Evolutionary conservation across 2,113 vertebrate species (phyloP), one percentile per base, ranked within the genome.

Genomic region (Notiomystis cincta): DNA sequence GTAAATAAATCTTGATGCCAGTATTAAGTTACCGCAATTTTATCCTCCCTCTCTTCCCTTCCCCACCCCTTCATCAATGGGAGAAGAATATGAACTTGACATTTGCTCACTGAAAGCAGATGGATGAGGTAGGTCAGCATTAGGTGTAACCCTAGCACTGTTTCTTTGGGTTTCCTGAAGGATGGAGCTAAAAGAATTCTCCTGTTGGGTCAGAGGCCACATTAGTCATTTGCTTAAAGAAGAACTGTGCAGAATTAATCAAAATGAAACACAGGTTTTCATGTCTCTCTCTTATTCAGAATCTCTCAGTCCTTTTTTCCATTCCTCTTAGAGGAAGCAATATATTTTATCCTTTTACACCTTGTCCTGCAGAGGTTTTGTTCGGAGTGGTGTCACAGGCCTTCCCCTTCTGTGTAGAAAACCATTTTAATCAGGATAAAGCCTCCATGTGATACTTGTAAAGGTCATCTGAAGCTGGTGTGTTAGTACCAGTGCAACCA

Each of bases 371-470:
- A 88, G 94, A 98, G 96, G 95, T 97, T 97, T 98, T 97, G 95
- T 97, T 97, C 94, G 57, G 70, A 91, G 91, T 96, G 96, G 96
- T 97, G 97, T 97, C 97, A 96, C 85, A 94, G 96, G 87, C 96
- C 90, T 98, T 97, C 96, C 96, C 91, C 95, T 97, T 96, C 97
- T 93, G 96, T 93, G 96, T 97, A 95, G 57, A 97, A 97, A 98
- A 97, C 93, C 95, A 97, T 98, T 98, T 98, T 98, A 97, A 98
- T 98, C 97, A 97, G 96, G 97, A 97, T 97, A 93, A 97, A 98
- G 92, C 91, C 89, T 93, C 96, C 89, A 87, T 96, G 91, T 96
- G 97, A 96, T 96, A 96, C 95, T 96, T 84, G 91, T 80, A 95
- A 97, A 98, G 98, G 98, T 98, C 96, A 94, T 75, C 64, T 50